Base-by-base conservation (phyloP, 2,888 invertebrate species). In the Boloria euphrosyne region DNA sequence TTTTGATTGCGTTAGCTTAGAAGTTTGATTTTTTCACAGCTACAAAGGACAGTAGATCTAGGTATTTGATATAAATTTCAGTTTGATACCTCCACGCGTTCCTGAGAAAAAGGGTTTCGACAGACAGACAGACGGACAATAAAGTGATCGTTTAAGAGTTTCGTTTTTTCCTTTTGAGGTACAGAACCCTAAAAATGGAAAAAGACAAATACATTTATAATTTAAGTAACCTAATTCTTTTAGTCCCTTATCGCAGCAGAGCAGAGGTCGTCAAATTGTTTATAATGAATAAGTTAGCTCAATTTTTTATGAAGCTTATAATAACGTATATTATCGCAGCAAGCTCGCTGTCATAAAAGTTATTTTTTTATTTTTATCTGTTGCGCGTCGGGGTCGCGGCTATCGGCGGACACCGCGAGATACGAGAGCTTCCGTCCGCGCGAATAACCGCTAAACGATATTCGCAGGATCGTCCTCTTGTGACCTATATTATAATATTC, bases 351-450 rank as follows among this genome's bases (percentile, higher is more conserved):
- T 44, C 43, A 63, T 50, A 66, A 67, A 76, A 80, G 61, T 79
- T 77, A 78, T 83, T 81, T 82, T 77, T 74, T 74, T 65, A 74
- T 66, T 68, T 76, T 85, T 86, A 85, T 87, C 86, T 71, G 38
- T 14, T 18, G 54, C 5, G 31, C 49, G 59, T 43, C 49, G 75
- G 76, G 78, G 76, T 77, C 78, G 72, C 69, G 65, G 69, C 68
- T 74, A 76, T 76, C 76, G 71, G 78, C 85, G 83, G 84, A 82
- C 82, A 78, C 78, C 46, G 46, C 46, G 57, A 79, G 80, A 84
- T 81, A 79, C 71, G 74, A 16, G 57, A 59, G 84, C 82, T 87
- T 87, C 87, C 87, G 87, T 80, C 78, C 74, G 60, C 67, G 74
- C 70, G 69, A 73, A 72, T 64, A 67, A 70, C 55, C 66, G 62